phyloP scores from a whole-genome alignment of 1,140 invertebrate species.

The Drosophila repletoides region DNA sequence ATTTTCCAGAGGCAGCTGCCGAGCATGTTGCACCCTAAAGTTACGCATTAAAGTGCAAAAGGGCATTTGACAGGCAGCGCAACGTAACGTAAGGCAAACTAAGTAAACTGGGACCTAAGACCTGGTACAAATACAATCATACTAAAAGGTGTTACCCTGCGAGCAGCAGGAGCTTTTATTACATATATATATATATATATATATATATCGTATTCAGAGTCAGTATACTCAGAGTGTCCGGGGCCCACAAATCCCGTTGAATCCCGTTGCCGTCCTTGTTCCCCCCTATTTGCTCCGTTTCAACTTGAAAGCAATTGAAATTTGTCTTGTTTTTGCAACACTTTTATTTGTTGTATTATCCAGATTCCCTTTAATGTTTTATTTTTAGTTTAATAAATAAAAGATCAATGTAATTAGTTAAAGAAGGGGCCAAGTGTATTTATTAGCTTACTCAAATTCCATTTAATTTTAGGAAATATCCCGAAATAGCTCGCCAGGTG shows the following conservation, averaged over 20 bases:
- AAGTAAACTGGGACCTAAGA: neutral
- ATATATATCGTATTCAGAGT: too few relatives aligned
- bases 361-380: too few relatives aligned
- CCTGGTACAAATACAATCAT: slow-evolving; percentile 56
- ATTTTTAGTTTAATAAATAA: too few relatives aligned
- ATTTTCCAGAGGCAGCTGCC: neutral
- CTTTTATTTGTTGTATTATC: too few relatives aligned
- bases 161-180: slow-evolving; percentile 47
- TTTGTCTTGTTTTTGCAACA: neutral
- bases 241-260: slow-evolving; percentile 6
- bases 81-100: neutral
- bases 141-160: slow-evolving; percentile 66
- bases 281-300: neutral
- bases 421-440: too few relatives aligned
- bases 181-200: too few relatives aligned
- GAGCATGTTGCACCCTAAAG: slow-evolving; percentile 11
- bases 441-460: too few relatives aligned
- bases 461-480: too few relatives aligned
- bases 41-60: slow-evolving; percentile 6
- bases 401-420: too few relatives aligned
- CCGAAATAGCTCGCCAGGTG: too few relatives aligned
- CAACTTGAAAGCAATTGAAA: slow-evolving; percentile 32
- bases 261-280: neutral
- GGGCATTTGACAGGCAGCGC: neutral
- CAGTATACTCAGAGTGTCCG: neutral